Conservation (phyloP, 2,113 vertebrate species). For the Alligator mississippiensis region DNA sequence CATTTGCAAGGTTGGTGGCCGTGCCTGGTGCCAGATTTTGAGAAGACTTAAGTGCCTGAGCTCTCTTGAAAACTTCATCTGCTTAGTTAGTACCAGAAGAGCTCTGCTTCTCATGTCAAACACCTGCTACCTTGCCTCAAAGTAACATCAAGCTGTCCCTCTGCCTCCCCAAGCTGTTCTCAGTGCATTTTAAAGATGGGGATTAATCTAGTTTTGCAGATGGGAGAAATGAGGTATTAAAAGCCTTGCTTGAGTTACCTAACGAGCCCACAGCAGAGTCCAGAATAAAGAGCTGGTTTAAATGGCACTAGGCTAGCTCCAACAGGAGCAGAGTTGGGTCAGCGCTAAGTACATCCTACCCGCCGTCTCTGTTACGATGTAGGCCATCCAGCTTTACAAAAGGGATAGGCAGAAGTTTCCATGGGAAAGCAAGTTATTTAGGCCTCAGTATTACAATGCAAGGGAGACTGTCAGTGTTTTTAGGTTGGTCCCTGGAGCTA, state of each 20-base stretch:
- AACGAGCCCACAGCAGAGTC: background rate
- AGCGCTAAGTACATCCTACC: background rate
- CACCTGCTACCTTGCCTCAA: background rate
- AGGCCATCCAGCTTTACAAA: background rate
- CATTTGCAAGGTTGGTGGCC: background rate
- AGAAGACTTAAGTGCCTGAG: background rate
- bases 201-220: background rate
- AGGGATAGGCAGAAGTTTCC: background rate
- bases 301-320: background rate
- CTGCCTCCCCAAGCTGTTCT: too few relatives aligned
- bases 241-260: background rate
- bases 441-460: conserved; percentile 26
- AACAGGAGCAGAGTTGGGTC: background rate
- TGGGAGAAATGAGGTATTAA: background rate
- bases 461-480: background rate
- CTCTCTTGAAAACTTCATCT: background rate
- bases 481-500: background rate
- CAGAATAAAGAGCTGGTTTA: background rate
- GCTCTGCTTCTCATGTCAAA: background rate
- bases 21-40: background rate
- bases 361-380: background rate
- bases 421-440: background rate
- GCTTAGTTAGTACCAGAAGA: rapidly evolving
- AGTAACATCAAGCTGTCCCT: background rate
- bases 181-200: background rate